Base-by-base conservation (phyloP, 1,140 invertebrate genomes). In the Diorhabda sublineata region DNA sequence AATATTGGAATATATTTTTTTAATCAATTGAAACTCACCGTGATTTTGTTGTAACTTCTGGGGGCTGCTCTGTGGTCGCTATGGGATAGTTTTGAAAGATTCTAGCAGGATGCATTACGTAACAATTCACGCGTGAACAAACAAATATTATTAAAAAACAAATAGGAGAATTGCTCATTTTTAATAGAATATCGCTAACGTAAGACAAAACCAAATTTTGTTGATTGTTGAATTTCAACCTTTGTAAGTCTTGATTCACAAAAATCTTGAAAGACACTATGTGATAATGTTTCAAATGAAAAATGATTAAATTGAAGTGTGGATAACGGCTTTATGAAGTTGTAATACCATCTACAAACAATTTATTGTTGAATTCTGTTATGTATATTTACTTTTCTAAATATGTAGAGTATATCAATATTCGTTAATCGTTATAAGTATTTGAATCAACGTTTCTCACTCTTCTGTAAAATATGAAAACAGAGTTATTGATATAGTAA, bases 321-420 rank as follows among this genome's bases (percentile, higher is more conserved):
- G 64, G 65, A 66, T 76, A 76, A 78, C 78, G 78, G 78, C 75
- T 57, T n/a, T 3, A n/a, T n/a, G 6, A 52, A n/a, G 47, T 52
- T 52, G n/a, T 52, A 52, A 52, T 52, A 52, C n/a, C 6, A 52
- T 52, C 47, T n/a, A 3, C 47, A 52, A 52, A 52, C n/a, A 52
- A 52, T 4, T 4, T 8, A 6, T 52, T 52, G 47, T 4, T n/a
- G 2, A 6, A 62, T 62, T 45, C 61, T 62, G 9, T 45, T 62
- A 62, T 42, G 43, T 64, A 57, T 64, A 64, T 64, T 45, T 52
- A 64, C 45, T 42, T 52, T 64, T 42, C 11, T n/a, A n/a, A 42
- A 52, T 6, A 64, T 57, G 26, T 52, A 44, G 63, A 64, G 45
- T 52, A 52, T 2, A 52, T 52, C n/a, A 52, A n/a, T 3, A 52